Percentiles rank a stretch among this genome's conserved stretches.
Evolutionary conservation across 1,140 invertebrate genomes (phyloP).

Genomic region (Onthophagus taurus): DNA sequence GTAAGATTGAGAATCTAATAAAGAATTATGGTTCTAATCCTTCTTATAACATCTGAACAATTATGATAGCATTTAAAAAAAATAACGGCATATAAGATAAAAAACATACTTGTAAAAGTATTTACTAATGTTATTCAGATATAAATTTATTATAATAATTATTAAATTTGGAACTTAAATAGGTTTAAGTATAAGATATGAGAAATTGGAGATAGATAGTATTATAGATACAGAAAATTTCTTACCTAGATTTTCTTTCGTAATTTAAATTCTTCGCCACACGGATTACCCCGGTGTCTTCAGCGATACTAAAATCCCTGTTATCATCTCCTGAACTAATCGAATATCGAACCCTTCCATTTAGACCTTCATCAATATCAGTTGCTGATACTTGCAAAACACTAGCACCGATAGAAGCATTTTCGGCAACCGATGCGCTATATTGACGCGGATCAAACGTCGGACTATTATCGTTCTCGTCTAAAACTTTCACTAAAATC

Average conservation of each 20-base stretch:
- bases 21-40: too few relatives aligned
- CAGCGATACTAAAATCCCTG: slow-evolving; percentile 80
- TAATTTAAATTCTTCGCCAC: slow-evolving; percentile 88
- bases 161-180: too few relatives aligned
- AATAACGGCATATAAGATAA: too few relatives aligned
- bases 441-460: slow-evolving; percentile 84
- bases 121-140: too few relatives aligned
- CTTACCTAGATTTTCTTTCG: slow-evolving; percentile 76
- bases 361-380: slow-evolving; percentile 81
- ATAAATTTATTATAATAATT: too few relatives aligned
- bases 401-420: slow-evolving; percentile 85
- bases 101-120: too few relatives aligned
- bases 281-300: slow-evolving; percentile 78
- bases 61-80: too few relatives aligned
- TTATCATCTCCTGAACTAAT: slow-evolving; percentile 84
- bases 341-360: slow-evolving; percentile 79
- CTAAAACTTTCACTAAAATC: slow-evolving; percentile 67
- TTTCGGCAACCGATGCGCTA: slow-evolving; percentile 78
- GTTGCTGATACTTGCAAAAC: slow-evolving; percentile 84
- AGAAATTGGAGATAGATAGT: too few relatives aligned
- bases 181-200: too few relatives aligned
- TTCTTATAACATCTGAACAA: too few relatives aligned
- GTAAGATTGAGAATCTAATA: too few relatives aligned
- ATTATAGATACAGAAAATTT: too few relatives aligned
- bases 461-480: slow-evolving; percentile 92